phyloP scores from a whole-genome alignment of 2,113 vertebrate genomes.

The Poeciliopsis turrubarensis region DNA sequence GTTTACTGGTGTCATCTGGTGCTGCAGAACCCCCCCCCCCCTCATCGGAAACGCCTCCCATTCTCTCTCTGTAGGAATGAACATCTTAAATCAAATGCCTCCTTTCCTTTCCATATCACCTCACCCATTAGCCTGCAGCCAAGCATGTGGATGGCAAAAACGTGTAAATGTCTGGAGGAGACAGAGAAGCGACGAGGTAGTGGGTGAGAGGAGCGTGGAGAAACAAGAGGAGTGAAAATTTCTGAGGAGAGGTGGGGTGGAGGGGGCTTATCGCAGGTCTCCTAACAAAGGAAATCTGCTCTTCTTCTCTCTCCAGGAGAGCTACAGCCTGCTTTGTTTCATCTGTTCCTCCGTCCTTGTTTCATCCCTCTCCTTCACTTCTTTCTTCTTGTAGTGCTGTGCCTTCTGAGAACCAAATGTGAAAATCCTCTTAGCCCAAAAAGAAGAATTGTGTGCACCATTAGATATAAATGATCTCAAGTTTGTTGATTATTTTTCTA shows the following conservation, averaged over 20 bases:
- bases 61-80: slow-evolving; percentile 42
- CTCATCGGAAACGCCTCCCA: slow-evolving; percentile 14
- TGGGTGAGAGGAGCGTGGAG: slow-evolving; percentile 35
- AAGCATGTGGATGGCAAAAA: slow-evolving; percentile 71
- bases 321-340: slow-evolving; percentile 55
- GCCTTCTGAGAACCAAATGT: slow-evolving; percentile 44
- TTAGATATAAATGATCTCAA: slow-evolving; percentile 9
- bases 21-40: slow-evolving; percentile 21
- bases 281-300: slow-evolving; percentile 64
- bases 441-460: slow-evolving; percentile 12
- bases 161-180: slow-evolving; percentile 58
- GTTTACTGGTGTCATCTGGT: slow-evolving; percentile 50
- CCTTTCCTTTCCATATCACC: slow-evolving; percentile 62
- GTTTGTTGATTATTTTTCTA: not conserved
- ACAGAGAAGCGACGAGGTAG: slow-evolving; percentile 39
- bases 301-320: slow-evolving; percentile 46
- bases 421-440: slow-evolving; percentile 40
- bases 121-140: slow-evolving; percentile 57
- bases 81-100: slow-evolving; percentile 50
- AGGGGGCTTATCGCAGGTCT: slow-evolving; percentile 27
- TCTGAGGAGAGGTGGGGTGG: not conserved
- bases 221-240: slow-evolving; percentile 13
- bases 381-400: slow-evolving; percentile 11
- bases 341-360: slow-evolving; percentile 38
- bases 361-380: slow-evolving; percentile 17